Evolutionary conservation across 53 echinoderm and acorn worm species (phyloP).

Genomic region (Zoroaster sp.): DNA sequence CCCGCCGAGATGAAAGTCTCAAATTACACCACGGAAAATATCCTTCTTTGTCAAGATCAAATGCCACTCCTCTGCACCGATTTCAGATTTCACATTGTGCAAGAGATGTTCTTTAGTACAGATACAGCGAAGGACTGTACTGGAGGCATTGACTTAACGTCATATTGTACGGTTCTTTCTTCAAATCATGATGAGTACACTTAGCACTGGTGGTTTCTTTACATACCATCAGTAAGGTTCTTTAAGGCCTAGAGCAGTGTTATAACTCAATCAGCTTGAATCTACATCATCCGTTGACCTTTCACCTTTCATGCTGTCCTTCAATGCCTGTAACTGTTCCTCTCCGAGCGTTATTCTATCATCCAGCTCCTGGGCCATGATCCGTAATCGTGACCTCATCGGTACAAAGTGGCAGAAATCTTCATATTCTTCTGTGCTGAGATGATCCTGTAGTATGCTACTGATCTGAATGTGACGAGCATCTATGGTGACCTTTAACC

Average conservation of each 20-base stretch:
- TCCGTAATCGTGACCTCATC: conserved; percentile 62
- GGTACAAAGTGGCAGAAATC: conserved; percentile 84
- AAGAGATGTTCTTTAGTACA: not conserved
- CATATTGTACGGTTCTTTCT: not conserved
- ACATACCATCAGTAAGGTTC: not conserved
- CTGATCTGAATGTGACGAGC: conserved; percentile 72
- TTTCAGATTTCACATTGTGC: not conserved
- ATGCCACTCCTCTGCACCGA: not conserved
- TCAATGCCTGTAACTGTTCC: conserved; percentile 86
- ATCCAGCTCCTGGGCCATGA: conserved; percentile 84
- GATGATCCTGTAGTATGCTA: conserved; percentile 64
- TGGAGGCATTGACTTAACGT: not conserved
- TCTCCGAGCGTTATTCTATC: conserved; percentile 85
- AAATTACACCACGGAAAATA: not conserved
- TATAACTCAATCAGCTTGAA: conserved; percentile 1
- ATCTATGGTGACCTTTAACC: conserved; percentile 85
- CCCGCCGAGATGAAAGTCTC: not conserved
- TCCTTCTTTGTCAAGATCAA: not conserved
- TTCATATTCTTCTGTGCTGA: conserved; percentile 73
- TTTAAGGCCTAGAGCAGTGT: not conserved
- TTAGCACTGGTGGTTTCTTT: no score
- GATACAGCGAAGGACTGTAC: not conserved
- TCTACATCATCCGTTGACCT: not conserved
- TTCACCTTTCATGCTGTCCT: conserved; percentile 69
- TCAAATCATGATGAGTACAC: no score